Evolutionary conservation across 2,888 invertebrate genomes (phyloP).

Genomic region (Phytoseiulus persimilis): DNA sequence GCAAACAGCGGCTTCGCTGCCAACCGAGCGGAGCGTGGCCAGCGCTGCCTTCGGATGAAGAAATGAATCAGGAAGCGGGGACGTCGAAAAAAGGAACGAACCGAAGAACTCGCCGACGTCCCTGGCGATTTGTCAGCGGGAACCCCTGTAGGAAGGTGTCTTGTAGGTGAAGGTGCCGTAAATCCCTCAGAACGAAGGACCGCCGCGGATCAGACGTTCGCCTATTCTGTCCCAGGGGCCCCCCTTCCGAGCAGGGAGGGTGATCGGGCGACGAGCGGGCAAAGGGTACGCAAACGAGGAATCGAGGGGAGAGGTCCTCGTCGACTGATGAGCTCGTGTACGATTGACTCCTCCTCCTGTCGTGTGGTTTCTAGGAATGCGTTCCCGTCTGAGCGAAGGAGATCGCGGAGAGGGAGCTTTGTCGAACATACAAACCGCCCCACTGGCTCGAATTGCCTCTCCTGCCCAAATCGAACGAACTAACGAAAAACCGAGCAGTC

Average conservation of each 20-base stretch:
- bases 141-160: neutral
- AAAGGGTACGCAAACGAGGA: neutral
- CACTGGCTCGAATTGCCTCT: neutral
- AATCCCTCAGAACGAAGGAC: neutral
- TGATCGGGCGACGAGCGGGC: neutral
- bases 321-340: neutral
- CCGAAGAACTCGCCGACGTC: neutral
- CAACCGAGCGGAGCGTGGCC: neutral
- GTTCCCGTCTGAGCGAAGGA: neutral
- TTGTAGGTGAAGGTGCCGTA: neutral
- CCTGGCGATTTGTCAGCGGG: neutral
- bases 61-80: neutral
- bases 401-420: neutral
- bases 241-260: neutral
- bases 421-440: too few species aligned
- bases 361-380: neutral
- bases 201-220: neutral
- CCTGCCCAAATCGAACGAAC: neutral
- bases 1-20: neutral
- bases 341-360: neutral
- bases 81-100: neutral
- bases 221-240: neutral
- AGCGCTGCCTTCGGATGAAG: neutral
- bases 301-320: neutral
- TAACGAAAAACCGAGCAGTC: neutral